Base-by-base conservation (phyloP, 1,140 invertebrate species). In the Bradysia coprophila region DNA sequence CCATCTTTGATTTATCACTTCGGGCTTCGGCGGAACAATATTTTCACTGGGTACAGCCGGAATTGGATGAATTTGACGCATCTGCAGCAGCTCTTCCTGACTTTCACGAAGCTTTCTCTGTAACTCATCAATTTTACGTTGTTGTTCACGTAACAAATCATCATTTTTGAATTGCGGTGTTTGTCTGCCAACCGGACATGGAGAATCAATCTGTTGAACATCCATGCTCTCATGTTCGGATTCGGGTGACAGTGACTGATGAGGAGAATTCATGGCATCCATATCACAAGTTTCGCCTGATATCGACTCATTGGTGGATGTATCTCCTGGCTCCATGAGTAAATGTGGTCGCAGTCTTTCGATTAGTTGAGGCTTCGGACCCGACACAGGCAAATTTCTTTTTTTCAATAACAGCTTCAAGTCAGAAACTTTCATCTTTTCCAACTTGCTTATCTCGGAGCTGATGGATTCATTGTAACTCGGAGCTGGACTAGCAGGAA, bases 341-440 rank as follows among this genome's bases (percentile, higher is more conserved):
- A 61, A 37, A 46, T 55, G 60, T 0, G 83, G 80, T 49, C 87
- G 87, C 33, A 98, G 63, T 38, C 94, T 73, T 57, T 96, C 90
- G 33, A 98, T 91, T 9, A 98, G 63, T 52, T 94, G 88, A 1
- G 90, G 90, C 59, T 98, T 98, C 0, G 91, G 78, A 0, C 94
- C 94, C 2, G 92, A 97, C 0, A 97, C 93, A 1, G 91, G 88
- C 38, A 98, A 63, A 59, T 87, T 93, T 21, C 90, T 73, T 43
- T 83, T 78, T 60, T 95, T 95, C 38, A 95, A 67, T 59, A 95
- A 89, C 21, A 81, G 79, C 61, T 92, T 93, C 43, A 97, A 67
- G 58, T 97, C 92, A 42, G 81, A 90, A 36, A 97, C 92, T 73
- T 94, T 94, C 86, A 95, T 89, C 45, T 94, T 91, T 57, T 94